Conservation (phyloP, 2,797 vertebrate species). For the Crocodylus rhombifer region DNA sequence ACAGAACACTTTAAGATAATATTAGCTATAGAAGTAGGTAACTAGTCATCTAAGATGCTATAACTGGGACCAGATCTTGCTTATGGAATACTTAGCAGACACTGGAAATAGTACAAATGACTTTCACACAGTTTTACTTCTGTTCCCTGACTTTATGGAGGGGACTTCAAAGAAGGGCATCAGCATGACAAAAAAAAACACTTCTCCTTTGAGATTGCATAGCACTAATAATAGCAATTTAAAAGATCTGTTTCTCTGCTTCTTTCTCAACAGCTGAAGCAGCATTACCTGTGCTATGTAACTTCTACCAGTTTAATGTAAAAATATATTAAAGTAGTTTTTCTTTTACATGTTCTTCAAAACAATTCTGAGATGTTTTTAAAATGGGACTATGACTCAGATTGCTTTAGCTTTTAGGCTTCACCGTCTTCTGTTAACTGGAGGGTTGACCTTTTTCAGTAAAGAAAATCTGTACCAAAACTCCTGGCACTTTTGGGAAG, state of each 20-base stretch:
- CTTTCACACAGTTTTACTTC: constrained; percentile 46
- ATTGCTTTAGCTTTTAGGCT: neutral
- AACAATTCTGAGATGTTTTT: neutral
- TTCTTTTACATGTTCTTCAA: neutral
- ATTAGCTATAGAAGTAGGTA: neutral
- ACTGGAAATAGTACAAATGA: constrained; percentile 57
- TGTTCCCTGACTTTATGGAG: constrained; percentile 30
- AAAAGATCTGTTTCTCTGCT: constrained; percentile 44
- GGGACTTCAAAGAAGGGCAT: constrained; percentile 68
- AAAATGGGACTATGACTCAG: neutral
- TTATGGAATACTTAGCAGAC: constrained; percentile 20
- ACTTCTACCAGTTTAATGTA: constrained; percentile 25
- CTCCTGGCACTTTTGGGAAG: neutral
- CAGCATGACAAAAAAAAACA: constrained; percentile 38
- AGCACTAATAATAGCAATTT: constrained; percentile 61
- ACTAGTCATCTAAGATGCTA: neutral
- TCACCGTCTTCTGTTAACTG: neutral
- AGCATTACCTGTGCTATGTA: constrained; percentile 19
- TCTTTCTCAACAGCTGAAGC: neutral
- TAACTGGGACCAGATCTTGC: constrained; percentile 17
- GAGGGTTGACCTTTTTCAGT: neutral
- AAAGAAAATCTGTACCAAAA: neutral
- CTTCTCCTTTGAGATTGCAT: constrained; percentile 52
- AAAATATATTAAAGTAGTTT: neutral
- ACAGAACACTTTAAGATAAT: neutral